Base-by-base conservation (phyloP, 2,113 vertebrate species). In the Mirounga angustirostris region DNA sequence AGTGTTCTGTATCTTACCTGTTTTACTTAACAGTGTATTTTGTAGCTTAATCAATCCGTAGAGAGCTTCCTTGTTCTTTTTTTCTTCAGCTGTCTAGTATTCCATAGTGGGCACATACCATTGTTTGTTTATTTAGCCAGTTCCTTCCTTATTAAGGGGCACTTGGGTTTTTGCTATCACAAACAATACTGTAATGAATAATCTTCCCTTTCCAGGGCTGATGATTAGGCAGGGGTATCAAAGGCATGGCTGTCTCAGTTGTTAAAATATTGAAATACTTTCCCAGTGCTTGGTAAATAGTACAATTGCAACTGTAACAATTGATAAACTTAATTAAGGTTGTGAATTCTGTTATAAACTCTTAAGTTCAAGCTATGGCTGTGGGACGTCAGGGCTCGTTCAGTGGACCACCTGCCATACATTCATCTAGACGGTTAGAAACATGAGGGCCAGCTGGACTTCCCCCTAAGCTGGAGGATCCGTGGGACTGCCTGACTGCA, bases 261-360 rank as follows among this genome's bases (percentile, higher is more conserved):
- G 50, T 92, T 71, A 74, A 89, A 78, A 59, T 92, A 56, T 11
- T 84, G 78, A 92, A 92, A 87, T 73, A 56, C 21, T 90, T 46
- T 54, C 46, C n/a, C 21, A 30, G 65, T 76, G 11, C 15, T 76
- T 88, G 50, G 69, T 50, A 95, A 69, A 61, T 54, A 78, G n/a
- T n/a, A 89, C 22, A 59, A 36, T 43, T 19, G 5, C n/a, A 89
- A 52, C 83, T n/a, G 9, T 61, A 19, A 69, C 9, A 10, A 24
- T 54, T 6, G 0, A 69, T 76, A 78, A 54, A 83, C 24, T n/a
- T 81, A 65, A 65, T 84, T 28, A 46, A 58, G 19, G 40, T 26
- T 59, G n/a, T 65, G 28, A 87, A 43, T 87, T 92, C 88, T 92
- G 43, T 52, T 67, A 46, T 54, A 46, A 96, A 83, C 19, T 30